Percentiles rank a stretch among this genome's conserved stretches.
Evolutionary conservation across 1,140 invertebrate species (phyloP).

Genomic region (Drosophila bocqueti): DNA sequence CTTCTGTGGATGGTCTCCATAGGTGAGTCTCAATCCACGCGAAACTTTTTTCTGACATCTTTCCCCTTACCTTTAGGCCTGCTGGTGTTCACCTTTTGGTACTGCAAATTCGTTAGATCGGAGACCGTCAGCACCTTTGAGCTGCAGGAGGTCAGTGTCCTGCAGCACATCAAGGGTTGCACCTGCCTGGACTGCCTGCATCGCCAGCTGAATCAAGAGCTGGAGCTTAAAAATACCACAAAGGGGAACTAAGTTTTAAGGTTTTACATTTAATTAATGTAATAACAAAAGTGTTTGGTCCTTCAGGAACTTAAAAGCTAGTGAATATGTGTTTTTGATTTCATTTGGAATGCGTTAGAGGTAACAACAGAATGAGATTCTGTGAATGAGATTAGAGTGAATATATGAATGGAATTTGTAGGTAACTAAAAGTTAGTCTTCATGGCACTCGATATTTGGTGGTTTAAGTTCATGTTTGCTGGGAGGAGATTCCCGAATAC

Average conservation of each 20-base stretch:
- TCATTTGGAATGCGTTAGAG: background rate
- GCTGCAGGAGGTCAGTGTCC: constrained; percentile 53
- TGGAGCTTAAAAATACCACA: constrained; percentile 25
- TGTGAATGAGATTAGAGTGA: background rate
- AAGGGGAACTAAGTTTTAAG: background rate
- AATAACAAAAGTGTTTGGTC: constrained; percentile 3
- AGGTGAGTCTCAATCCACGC: constrained; percentile 8
- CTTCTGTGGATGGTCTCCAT: constrained; percentile 54
- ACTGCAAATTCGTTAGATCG: constrained; percentile 53
- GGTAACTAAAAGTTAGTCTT: constrained; percentile 1
- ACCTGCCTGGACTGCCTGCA: constrained; percentile 57
- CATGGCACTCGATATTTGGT: constrained; percentile 4
- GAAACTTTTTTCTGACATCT: too few relatives aligned
- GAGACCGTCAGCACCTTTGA: constrained; percentile 47
- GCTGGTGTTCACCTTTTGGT: constrained; percentile 47
- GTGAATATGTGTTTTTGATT: background rate
- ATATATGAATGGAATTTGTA: background rate
- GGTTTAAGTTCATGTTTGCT: background rate
- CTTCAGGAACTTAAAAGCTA: constrained; percentile 3
- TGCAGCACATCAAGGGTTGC: constrained; percentile 52
- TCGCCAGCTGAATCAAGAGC: constrained; percentile 45
- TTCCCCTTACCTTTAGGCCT: constrained; percentile 9
- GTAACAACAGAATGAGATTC: background rate
- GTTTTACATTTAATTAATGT: constrained; percentile 13
- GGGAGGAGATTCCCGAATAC: too few relatives aligned